Percentiles rank a stretch among this genome's conserved stretches.
These are phyloP conservation scores for Tryphoninae sp. DNA, from an alignment of 2,888 invertebrate genomes.

Conservation along the genomic window DNA sequence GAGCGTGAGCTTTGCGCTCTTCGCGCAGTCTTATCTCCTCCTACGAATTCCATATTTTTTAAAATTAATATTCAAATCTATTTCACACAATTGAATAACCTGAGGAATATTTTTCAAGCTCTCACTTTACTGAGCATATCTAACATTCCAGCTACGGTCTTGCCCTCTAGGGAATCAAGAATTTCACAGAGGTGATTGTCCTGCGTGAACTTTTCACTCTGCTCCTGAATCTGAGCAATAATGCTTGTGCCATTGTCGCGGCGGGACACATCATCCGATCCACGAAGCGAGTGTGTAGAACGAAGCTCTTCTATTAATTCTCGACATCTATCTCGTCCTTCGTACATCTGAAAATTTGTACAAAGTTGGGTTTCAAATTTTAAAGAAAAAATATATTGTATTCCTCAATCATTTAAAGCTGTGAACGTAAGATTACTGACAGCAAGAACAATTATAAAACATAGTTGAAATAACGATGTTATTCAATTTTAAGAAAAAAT, in stretches of 20 bases:
- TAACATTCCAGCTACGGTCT: conserved; percentile 87
- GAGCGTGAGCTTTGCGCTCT: conserved; percentile 90
- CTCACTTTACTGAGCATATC: conserved; percentile 85
- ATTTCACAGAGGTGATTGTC: conserved; percentile 84
- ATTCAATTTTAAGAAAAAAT: no score
- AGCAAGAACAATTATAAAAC: neutral
- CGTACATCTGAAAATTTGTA: conserved; percentile 84
- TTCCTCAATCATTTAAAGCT: neutral
- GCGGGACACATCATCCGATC: conserved; percentile 80
- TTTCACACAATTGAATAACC: neutral
- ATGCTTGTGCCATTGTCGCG: conserved; percentile 73
- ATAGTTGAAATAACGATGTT: neutral
- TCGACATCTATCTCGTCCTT: conserved; percentile 86
- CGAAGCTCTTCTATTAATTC: conserved; percentile 89
- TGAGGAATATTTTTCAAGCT: conserved; percentile 5
- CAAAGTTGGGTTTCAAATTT: no score
- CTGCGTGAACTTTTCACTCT: conserved; percentile 75
- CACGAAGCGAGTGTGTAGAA: conserved; percentile 85
- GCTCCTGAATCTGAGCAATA: conserved; percentile 62
- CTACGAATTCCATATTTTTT: conserved; percentile 79
- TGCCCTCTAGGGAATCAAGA: conserved; percentile 88
- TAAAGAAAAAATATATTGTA: no score
- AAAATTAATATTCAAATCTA: neutral
- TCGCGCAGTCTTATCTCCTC: conserved; percentile 89
- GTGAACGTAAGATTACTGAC: neutral